A percentile compares a stretch with the other conserved stretches of the same genome.
These are phyloP conservation scores for Myodes glareolus DNA, from an alignment of 2,113 vertebrate genomes.

Conservation along the genomic window DNA sequence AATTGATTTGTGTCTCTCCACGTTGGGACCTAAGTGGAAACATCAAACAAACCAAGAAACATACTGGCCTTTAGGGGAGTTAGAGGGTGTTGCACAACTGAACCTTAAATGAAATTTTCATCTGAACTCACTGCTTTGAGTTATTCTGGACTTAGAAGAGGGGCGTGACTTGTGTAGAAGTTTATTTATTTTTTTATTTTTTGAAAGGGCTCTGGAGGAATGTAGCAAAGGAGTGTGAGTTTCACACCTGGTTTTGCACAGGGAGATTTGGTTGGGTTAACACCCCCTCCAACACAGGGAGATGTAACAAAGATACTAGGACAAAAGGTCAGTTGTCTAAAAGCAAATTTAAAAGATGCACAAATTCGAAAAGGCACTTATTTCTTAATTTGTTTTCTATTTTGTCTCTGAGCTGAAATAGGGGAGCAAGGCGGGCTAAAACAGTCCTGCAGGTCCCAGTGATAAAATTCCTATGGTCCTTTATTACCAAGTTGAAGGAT, in stretches of 20 bases:
- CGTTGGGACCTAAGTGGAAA: conserved; percentile 42
- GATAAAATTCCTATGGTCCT: conserved; percentile 39
- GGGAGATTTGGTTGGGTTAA: background rate
- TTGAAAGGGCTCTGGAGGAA: conserved; percentile 19
- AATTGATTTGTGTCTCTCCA: conserved; percentile 38
- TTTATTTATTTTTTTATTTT: conserved; percentile 34
- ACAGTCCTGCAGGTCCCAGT: background rate
- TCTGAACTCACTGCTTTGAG: conserved; percentile 16
- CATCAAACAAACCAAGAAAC: conserved; percentile 49
- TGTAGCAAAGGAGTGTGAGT: background rate
- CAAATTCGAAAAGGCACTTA: background rate
- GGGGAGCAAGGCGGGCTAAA: conserved; percentile 23
- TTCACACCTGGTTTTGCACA: conserved; percentile 65
- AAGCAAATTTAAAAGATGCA: conserved; percentile 2
- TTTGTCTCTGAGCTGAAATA: conserved; percentile 43
- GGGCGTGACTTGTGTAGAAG: background rate
- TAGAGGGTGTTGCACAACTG: background rate
- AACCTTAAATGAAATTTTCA: conserved; percentile 47
- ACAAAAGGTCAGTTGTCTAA: conserved; percentile 44
- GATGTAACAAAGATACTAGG: conserved; percentile 47
- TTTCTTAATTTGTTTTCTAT: background rate
- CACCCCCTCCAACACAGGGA: background rate
- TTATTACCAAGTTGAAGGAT: background rate
- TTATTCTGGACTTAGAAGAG: conserved; percentile 7
- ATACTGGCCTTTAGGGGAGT: background rate